Conservation (phyloP, 2,888 invertebrate genomes). For the Hyalella azteca region DNA sequence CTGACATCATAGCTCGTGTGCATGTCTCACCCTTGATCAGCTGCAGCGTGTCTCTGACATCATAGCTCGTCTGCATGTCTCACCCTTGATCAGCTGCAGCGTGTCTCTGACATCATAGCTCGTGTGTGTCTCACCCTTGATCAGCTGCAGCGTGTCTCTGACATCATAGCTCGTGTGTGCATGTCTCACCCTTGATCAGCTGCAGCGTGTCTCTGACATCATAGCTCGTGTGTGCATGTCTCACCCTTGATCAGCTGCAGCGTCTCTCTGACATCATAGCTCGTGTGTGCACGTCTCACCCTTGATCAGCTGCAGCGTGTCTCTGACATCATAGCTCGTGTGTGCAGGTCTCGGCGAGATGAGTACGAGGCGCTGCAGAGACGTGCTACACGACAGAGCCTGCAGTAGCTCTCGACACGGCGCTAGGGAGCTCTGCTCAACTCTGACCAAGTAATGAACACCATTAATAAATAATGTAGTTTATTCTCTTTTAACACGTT, state of each 20-base stretch:
- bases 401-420: constrained; percentile 39
- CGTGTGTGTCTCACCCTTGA: neutral
- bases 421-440: constrained; percentile 47
- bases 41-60: constrained; percentile 3
- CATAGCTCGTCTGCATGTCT: neutral
- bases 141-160: constrained; percentile 6
- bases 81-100: neutral
- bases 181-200: neutral
- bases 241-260: too few relatives aligned
- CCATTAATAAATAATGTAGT: too few relatives aligned
- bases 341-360: constrained; percentile 7
- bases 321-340: neutral
- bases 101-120: constrained; percentile 1
- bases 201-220: constrained; percentile 3
- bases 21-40: neutral
- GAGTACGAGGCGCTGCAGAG: constrained; percentile 41
- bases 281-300: neutral
- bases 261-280: too few relatives aligned
- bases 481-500: too few relatives aligned
- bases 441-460: too few relatives aligned
- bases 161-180: neutral
- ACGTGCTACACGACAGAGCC: constrained; percentile 24
- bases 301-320: constrained; percentile 9
- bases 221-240: neutral
- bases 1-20: neutral